Evolutionary conservation across 2,797 vertebrate species (phyloP), one percentile per base, ranked within the genome.

Genomic region (Microctenopoma steveboyesi): DNA sequence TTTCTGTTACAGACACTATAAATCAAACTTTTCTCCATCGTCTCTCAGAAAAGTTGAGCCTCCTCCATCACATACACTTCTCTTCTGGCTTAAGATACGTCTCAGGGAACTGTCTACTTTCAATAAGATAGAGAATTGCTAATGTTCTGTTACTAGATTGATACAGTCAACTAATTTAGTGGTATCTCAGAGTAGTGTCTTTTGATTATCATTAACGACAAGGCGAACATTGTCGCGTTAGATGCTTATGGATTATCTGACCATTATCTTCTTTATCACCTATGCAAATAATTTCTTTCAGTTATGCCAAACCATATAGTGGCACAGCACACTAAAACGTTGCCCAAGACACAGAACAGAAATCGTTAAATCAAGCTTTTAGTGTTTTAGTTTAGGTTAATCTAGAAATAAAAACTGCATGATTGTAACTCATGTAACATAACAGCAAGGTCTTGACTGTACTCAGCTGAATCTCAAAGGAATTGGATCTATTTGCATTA

Each of bases 1-100:
- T 88, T 76, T 78, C 81, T 74, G 81, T 81, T 71, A 65, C 74
- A 74, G 81, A 82, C 81, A 77, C 89, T 91, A 93, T 93, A 93
- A 93, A 94, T 88, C 67, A 76, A 76, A 87, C 79, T 85, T 82
- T 81, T 76, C 68, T 79, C 73, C 75, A 83, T 67, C 52, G 53
- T 56, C 69, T 66, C 64, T 71, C 83, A 89, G 81, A 78, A 69
- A 78, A 86, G 52, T 15, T 5, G 69, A 40, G 35, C 57, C 46
- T 46, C 51, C 68, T 67, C 58, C 25, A 28, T 68, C 58, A 69
- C 65, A 48, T 33, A 43, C 69, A 39, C 60, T 68, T 76, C 78
- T 55, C 73, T 64, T 76, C 72, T 62, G 67, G 50, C 69, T 75
- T 69, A 76, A 89, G 79, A 85, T 87, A 55, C 11, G n/a, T 77